Evolutionary conservation across 1,140 invertebrate genomes (phyloP).

Genomic region (Solenopsis fugax): DNA sequence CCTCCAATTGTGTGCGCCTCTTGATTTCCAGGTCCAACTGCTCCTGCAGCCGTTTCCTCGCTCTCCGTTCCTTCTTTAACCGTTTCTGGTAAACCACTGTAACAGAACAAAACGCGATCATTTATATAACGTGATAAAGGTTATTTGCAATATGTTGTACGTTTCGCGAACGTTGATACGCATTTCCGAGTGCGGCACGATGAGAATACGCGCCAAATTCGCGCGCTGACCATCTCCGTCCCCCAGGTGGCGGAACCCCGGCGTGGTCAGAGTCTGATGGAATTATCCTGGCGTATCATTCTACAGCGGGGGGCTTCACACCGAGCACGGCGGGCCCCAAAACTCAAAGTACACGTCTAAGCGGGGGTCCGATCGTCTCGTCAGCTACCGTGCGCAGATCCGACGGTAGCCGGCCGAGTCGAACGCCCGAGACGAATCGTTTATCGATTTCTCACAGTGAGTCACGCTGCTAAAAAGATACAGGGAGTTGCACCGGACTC

Average conservation of each 20-base stretch:
- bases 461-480: constrained; percentile 53
- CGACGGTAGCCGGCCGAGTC: constrained; percentile 60
- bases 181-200: background rate
- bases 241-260: constrained; percentile 81
- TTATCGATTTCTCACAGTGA: constrained; percentile 64
- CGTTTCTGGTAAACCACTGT: constrained; percentile 95
- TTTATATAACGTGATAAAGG: background rate
- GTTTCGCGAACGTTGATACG: background rate
- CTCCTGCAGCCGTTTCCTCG: constrained; percentile 93
- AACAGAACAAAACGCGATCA: constrained; percentile 79
- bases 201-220: constrained; percentile 59
- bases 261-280: constrained; percentile 75
- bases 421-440: constrained; percentile 62
- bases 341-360: constrained; percentile 76
- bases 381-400: constrained; percentile 77
- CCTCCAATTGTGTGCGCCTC: constrained; percentile 92
- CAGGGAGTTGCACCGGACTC: background rate
- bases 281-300: constrained; percentile 80
- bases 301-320: constrained; percentile 80
- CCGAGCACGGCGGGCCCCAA: constrained; percentile 70
- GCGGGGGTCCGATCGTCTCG: constrained; percentile 75
- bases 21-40: constrained; percentile 93
- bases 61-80: constrained; percentile 94
- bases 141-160: background rate
- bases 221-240: constrained; percentile 11